These are phyloP conservation scores for Nansenia antarctica DNA, from an alignment of 2,113 vertebrate genomes.

Conservation along the genomic window DNA sequence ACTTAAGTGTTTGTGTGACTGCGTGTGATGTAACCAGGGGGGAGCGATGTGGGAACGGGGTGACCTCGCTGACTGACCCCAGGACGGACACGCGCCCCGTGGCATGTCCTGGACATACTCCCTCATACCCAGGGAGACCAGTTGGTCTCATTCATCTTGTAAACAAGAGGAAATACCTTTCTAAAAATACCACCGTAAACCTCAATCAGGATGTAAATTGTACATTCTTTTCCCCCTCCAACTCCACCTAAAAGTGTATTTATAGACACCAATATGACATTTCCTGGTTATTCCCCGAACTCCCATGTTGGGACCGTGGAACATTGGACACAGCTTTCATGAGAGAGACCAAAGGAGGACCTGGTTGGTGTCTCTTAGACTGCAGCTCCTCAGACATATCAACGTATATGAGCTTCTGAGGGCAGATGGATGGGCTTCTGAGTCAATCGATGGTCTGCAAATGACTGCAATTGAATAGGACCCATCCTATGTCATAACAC, in stretches of 20 bases:
- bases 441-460: too few relatives aligned
- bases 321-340: conserved; percentile 1
- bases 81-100: conserved; percentile 51
- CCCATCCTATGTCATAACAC: too few relatives aligned
- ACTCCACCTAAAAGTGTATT: conserved; percentile 71
- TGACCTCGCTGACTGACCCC: conserved; percentile 53
- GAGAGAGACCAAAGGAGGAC: background rate
- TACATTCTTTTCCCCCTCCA: conserved; percentile 69
- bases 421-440: too few relatives aligned
- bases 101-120: conserved; percentile 60
- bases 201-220: conserved; percentile 77
- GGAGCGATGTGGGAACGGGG: conserved; percentile 54
- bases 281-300: conserved; percentile 39
- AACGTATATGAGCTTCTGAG: too few relatives aligned
- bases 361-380: conserved; percentile 10
- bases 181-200: conserved; percentile 74
- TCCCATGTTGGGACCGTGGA: conserved; percentile 3
- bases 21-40: conserved; percentile 33
- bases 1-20: conserved; percentile 11
- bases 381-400: too few relatives aligned
- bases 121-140: conserved; percentile 57
- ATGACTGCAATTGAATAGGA: too few relatives aligned
- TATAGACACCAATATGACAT: conserved; percentile 66
- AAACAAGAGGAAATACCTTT: conserved; percentile 78
- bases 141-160: conserved; percentile 66